These are phyloP conservation scores for Watsonalla binaria DNA, from an alignment of 2,888 invertebrate species.

Conservation along the genomic window DNA sequence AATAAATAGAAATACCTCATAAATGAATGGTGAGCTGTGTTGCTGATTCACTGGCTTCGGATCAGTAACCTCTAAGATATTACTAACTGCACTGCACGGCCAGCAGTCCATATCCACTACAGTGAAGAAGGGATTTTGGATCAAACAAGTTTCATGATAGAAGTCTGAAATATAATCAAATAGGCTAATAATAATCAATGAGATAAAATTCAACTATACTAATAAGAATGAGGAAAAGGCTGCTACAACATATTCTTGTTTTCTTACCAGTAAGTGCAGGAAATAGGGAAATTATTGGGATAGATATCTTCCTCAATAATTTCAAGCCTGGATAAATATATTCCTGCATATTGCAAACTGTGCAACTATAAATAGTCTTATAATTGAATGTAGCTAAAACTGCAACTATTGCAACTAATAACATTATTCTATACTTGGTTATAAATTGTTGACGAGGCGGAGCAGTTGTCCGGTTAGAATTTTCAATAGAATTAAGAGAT, in stretches of 20 bases:
- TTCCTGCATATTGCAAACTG: constrained; percentile 86
- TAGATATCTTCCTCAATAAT: constrained; percentile 83
- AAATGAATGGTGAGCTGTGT: constrained; percentile 72
- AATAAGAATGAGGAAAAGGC: no score
- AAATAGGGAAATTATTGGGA: constrained; percentile 87
- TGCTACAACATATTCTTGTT: no score
- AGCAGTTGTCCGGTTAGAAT: constrained; percentile 8
- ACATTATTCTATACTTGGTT: constrained; percentile 25
- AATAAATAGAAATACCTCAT: constrained; percentile 56
- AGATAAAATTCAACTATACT: no score
- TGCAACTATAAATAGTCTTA: constrained; percentile 81
- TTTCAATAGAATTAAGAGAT: constrained; percentile 58
- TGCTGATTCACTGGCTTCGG: constrained; percentile 56
- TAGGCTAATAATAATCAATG: constrained; percentile 1
- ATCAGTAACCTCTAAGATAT: constrained; percentile 82
- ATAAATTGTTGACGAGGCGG: constrained; percentile 1
- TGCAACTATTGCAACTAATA: constrained; percentile 28
- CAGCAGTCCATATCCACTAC: constrained; percentile 91
- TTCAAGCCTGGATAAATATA: constrained; percentile 90
- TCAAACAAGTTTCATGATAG: constrained; percentile 90
- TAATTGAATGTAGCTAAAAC: constrained; percentile 69
- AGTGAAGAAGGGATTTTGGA: constrained; percentile 90
- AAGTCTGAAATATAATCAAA: constrained; percentile 76
- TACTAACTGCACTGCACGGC: constrained; percentile 86
- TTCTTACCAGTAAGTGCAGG: constrained; percentile 84